Conservation (phyloP, 2,888 invertebrate species). For the Pseudeuparius sepicola region DNA sequence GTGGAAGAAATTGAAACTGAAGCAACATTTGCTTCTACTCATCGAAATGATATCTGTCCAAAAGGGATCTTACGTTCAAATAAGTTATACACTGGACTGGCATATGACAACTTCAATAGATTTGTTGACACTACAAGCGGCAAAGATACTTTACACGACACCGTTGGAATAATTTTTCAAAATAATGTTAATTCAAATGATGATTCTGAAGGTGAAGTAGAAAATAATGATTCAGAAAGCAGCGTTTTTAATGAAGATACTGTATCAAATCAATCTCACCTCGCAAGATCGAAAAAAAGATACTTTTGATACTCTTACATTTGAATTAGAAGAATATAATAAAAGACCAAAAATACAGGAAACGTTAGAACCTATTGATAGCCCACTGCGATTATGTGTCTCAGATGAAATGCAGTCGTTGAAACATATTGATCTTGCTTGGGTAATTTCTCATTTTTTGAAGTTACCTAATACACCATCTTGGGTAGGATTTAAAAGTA, state of each 20-base stretch:
- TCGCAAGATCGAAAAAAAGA: too few species aligned
- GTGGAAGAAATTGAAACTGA: slow-evolving; percentile 28
- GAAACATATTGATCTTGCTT: slow-evolving; percentile 27
- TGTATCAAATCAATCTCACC: too few species aligned
- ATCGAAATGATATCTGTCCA: slow-evolving; percentile 13
- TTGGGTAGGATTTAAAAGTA: slow-evolving; percentile 29
- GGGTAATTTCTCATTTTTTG: slow-evolving; percentile 22
- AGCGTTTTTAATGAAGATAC: too few species aligned
- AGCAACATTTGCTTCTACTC: slow-evolving; percentile 20
- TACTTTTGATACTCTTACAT: too few species aligned
- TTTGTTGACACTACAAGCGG: slow-evolving; percentile 11
- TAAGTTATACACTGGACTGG: slow-evolving; percentile 19
- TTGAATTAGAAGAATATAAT: slow-evolving; percentile 7
- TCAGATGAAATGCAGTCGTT: too few species aligned
- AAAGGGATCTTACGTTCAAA: slow-evolving; percentile 11
- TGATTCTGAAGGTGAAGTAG: too few species aligned
- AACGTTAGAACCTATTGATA: too few species aligned
- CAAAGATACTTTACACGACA: slow-evolving; percentile 24
- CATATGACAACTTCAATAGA: slow-evolving; percentile 6
- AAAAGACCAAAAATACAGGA: slow-evolving; percentile 11
- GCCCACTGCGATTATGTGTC: too few species aligned
- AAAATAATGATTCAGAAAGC: too few species aligned
- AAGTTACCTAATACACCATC: slow-evolving; percentile 23
- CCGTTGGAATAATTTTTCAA: slow-evolving; percentile 21
- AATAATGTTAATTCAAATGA: slow-evolving; percentile 1